These are phyloP conservation scores for Sarcophaga rosellei DNA, from an alignment of 2,888 invertebrate genomes.

Conservation along the genomic window DNA sequence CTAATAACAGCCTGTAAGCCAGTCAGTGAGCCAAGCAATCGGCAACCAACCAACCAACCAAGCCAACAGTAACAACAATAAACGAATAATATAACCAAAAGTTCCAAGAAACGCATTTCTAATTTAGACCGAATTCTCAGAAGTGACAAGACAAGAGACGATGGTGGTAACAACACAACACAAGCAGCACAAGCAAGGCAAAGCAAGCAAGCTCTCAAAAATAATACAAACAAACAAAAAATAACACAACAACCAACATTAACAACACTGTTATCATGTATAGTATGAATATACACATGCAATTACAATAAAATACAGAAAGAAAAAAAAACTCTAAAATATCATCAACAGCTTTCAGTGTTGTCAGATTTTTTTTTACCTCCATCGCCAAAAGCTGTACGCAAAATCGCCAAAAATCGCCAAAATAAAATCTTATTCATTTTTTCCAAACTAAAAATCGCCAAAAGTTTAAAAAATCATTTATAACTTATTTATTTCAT, in stretches of 20 bases:
- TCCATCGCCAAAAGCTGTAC: too few species aligned
- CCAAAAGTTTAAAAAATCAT: too few species aligned
- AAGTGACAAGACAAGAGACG: conserved; percentile 76
- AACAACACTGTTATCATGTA: conserved; percentile 4
- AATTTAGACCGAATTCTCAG: conserved; percentile 80
- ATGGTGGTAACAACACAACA: conserved; percentile 61
- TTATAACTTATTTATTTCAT: too few species aligned
- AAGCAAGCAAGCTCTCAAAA: conserved; percentile 6
- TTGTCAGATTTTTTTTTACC: too few species aligned
- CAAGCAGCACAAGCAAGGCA: neutral
- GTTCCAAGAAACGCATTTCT: conserved; percentile 80
- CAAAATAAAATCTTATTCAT: too few species aligned
- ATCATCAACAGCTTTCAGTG: neutral
- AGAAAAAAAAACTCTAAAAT: neutral
- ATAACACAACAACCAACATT: neutral
- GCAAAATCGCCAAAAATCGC: too few species aligned
- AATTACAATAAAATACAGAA: neutral
- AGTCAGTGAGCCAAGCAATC: conserved; percentile 13
- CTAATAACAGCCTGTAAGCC: conserved; percentile 4
- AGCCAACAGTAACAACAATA: conserved; percentile 40
- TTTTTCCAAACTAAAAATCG: too few species aligned
- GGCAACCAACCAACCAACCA: conserved; percentile 9
- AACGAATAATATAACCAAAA: conserved; percentile 70
- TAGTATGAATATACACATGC: neutral
- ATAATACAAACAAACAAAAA: conserved; percentile 32